Conservation (phyloP, 1,140 invertebrate genomes). For the Wiebesia pumilae region DNA sequence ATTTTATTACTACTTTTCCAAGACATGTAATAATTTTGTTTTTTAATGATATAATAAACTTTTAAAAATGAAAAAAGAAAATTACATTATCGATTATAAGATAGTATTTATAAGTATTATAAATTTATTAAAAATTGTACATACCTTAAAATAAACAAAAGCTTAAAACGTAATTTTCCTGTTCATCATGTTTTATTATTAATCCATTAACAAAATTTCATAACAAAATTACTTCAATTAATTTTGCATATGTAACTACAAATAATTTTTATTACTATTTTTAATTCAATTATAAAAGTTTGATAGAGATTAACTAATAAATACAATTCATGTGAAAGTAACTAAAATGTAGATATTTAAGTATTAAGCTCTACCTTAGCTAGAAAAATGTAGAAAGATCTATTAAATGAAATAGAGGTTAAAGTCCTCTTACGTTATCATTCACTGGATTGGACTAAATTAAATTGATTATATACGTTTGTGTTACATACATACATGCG, state of each 20-base stretch:
- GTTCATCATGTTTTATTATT: too few relatives aligned
- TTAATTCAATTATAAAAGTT: slow-evolving; percentile 3
- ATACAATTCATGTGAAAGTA: not conserved
- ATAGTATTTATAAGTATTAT: too few relatives aligned
- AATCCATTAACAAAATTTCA: too few relatives aligned
- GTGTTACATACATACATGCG: slow-evolving; percentile 39
- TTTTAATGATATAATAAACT: too few relatives aligned
- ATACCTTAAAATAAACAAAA: too few relatives aligned
- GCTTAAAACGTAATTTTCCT: too few relatives aligned
- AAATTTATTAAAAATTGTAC: too few relatives aligned
- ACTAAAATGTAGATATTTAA: slow-evolving; percentile 38
- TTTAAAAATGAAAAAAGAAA: too few relatives aligned
- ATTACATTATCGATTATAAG: too few relatives aligned
- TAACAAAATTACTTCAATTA: not conserved
- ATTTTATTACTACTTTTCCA: not conserved
- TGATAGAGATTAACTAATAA: slow-evolving; percentile 21
- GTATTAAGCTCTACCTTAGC: slow-evolving; percentile 41
- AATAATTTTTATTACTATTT: not conserved
- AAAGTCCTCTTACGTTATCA: slow-evolving; percentile 43
- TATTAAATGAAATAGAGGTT: slow-evolving; percentile 30
- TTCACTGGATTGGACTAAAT: slow-evolving; percentile 47
- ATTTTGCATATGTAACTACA: not conserved
- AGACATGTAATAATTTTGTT: not conserved
- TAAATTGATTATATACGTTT: slow-evolving; percentile 40
- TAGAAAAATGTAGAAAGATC: slow-evolving; percentile 27